Conservation (phyloP, 2,797 vertebrate species). For the Anguilla obscura region DNA sequence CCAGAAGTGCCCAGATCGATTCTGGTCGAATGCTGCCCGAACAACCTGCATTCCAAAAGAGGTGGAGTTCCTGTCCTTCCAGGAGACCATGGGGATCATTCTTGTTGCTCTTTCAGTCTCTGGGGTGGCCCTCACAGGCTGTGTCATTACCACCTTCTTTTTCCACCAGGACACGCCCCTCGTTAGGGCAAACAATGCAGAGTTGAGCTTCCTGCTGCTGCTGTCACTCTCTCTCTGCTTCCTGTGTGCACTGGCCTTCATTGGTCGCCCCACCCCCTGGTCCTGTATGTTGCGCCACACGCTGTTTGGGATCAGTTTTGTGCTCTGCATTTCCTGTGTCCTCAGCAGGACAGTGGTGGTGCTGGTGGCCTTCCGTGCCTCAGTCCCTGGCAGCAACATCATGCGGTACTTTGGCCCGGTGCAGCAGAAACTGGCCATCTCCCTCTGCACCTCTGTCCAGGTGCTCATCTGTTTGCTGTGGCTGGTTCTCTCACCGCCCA, state of each 20-base stretch:
- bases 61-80: conserved; percentile 64
- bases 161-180: neutral
- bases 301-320: conserved; percentile 19
- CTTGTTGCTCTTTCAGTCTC: conserved; percentile 46
- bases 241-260: conserved; percentile 68
- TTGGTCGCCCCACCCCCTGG: conserved; percentile 57
- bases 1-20: neutral
- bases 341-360: conserved; percentile 19
- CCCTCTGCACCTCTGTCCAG: conserved; percentile 32
- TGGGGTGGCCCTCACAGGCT: neutral
- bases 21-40: neutral
- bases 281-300: conserved; percentile 28
- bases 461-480: conserved; percentile 34
- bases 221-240: conserved; percentile 69
- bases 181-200: neutral
- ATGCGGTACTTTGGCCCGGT: conserved; percentile 42
- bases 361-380: conserved; percentile 21
- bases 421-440: conserved; percentile 22
- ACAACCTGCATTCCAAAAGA: neutral
- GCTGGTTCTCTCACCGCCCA: conserved; percentile 19
- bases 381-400: conserved; percentile 36
- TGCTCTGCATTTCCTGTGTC: conserved; percentile 24
- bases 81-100: conserved; percentile 69
- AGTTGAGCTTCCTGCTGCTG: conserved; percentile 68
- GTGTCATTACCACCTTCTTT: neutral